These are phyloP conservation scores for Furnarius figulus DNA, from an alignment of 2,113 vertebrate genomes.

Conservation along the genomic window DNA sequence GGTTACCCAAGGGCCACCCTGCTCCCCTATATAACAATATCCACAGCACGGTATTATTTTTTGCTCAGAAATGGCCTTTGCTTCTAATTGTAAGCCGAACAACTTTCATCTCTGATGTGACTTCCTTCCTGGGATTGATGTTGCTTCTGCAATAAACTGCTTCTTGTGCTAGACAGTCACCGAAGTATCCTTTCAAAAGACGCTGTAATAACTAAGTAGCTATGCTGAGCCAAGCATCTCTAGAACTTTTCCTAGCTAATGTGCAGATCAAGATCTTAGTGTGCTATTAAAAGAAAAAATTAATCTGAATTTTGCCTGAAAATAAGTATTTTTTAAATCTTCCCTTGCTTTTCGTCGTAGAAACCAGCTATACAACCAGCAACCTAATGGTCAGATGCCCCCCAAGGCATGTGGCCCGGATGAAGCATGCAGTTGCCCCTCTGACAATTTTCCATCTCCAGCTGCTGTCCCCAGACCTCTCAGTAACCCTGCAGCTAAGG, in stretches of 20 bases:
- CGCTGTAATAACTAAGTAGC: not conserved
- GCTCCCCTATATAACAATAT: rapidly evolving
- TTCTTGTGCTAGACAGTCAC: not conserved
- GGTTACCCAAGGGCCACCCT: not conserved
- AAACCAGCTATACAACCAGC: constrained; percentile 57
- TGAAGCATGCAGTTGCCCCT: constrained; percentile 27
- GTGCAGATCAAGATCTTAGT: not conserved
- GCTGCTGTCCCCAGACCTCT: constrained; percentile 68
- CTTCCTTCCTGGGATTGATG: not conserved
- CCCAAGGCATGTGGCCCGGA: not conserved
- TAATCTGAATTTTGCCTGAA: not conserved
- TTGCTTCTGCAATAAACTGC: not conserved
- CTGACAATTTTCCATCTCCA: constrained; percentile 46
- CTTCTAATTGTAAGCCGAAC: not conserved
- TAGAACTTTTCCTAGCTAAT: not conserved
- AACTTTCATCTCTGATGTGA: not conserved
- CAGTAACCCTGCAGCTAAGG: constrained; percentile 66
- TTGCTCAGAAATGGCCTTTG: not conserved
- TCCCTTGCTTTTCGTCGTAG: constrained; percentile 46
- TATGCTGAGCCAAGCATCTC: not conserved
- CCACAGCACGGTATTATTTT: rapidly evolving
- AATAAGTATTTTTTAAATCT: not conserved
- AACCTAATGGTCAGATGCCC: constrained; percentile 24
- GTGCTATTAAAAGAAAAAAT: not conserved
- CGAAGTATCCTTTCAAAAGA: not conserved